Base-by-base conservation (phyloP, 2,888 invertebrate genomes). In the Diplazon laetatorius region DNA sequence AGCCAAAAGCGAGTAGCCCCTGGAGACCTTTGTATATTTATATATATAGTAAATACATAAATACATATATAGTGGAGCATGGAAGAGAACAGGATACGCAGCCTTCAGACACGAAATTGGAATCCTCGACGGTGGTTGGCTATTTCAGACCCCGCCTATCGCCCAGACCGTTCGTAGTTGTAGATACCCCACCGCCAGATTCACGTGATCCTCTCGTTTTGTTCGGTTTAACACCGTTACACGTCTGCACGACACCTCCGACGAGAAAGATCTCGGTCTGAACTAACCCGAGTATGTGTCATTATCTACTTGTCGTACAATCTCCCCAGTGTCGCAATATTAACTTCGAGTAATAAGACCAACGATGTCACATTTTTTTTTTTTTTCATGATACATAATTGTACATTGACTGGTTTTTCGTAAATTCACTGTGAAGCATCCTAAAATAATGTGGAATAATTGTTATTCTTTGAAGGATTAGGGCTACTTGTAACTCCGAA, bases 81-180 rank as follows among this genome's bases (percentile, higher is more conserved):
- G 59, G 22, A 4, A 42, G 14, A 59, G 60, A 57, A 30, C 20
- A 35, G 44, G 65, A 66, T 44, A 59, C n/a, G n/a, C 78, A 72
- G 59, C 42, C 62, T 71, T 66, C 68, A 59, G 57, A 69, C 68
- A 68, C 20, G 79, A 73, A 80, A 84, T 82, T 70, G 76, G 84
- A 86, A 87, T 84, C 82, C 83, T 57, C 80, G 83, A 82, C 82
- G 85, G 86, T 88, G 89, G 88, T 89, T 89, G 89, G 89, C 83
- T 84, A 82, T 39, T 71, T 76, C 80, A 83, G 85, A 86, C 89
- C 84, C 89, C 89, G 89, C 89, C 89, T 6, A n/a, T 87, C 76
- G 81, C 60, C 69, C 68, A 68, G 78, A 73, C 81, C 76, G 62
- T 66, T 75, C 76, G 69, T 57, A 80, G 71, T 72, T 42, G 42